A percentile compares a stretch with the other conserved stretches of the same genome.
These are phyloP conservation scores for Sebastes cheni DNA, from an alignment of 2,797 vertebrate species.

Conservation along the genomic window DNA sequence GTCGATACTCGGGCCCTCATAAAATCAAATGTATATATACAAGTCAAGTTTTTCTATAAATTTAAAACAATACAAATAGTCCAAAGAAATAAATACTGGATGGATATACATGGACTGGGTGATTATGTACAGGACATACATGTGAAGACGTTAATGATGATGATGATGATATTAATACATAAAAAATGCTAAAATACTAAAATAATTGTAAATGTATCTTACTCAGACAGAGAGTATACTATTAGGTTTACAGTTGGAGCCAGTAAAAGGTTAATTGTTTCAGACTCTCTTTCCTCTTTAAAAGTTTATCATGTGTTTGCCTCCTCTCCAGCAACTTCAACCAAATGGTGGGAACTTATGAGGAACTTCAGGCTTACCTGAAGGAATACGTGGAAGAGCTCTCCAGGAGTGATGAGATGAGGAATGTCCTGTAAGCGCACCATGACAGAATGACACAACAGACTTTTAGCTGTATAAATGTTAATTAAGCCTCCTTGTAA, in stretches of 20 bases:
- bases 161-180: no score
- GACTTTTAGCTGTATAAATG: background rate
- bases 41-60: no score
- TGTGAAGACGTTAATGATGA: no score
- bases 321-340: constrained; percentile 79
- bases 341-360: constrained; percentile 86
- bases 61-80: no score
- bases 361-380: constrained; percentile 83
- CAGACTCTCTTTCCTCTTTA: background rate
- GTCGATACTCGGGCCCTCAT: no score
- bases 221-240: background rate
- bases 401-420: constrained; percentile 79
- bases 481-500: background rate
- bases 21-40: no score
- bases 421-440: constrained; percentile 77
- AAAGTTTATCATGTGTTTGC: background rate
- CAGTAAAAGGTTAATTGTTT: background rate
- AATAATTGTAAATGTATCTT: background rate
- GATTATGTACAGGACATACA: no score
- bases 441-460: background rate
- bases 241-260: background rate
- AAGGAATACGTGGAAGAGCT: constrained; percentile 83
- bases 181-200: no score
- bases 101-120: no score
- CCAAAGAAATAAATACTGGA: no score